Base-by-base conservation (phyloP, 2,797 vertebrate genomes). In the Microctenopoma stevenorrisi region DNA sequence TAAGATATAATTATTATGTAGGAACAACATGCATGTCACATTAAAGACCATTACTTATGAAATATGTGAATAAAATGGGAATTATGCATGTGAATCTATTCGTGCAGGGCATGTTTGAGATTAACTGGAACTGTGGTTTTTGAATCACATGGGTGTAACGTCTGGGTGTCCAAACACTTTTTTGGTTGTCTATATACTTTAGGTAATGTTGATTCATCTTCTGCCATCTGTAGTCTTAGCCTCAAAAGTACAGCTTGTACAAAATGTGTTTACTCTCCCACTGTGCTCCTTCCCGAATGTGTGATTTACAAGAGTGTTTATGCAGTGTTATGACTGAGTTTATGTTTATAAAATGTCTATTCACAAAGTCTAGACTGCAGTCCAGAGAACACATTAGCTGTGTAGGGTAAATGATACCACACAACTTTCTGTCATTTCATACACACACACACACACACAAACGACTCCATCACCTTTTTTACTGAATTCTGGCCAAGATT, bases 361-460 rank as follows among this genome's bases (percentile, higher is more conserved):
- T 48, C 53, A 58, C 28, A 33, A 30, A 57, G 72, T 72, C 73
- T 76, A 78, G 69, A 78, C 70, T 18, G 43, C 33, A 55, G 51
- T 28, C 43, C 40, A 56, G 35, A 65, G 60, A 64, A 60, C 56
- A 61, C 61, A 50, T 53, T 4, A 42, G 42, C 35, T 15, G 12
- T 37, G 47, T 26, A 47, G 16, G 60, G 55, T 65, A 37, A 81
- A 79, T 61, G 42, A 72, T 18, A 47, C 37, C 13, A 57, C 28
- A 62, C 57, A 46, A 44, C 55, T 74, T 61, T 56, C 43, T 3
- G 16, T 47, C 46, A 76, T 18, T 33, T 37, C 33, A 35, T 28
- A n/a, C 47, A 5, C 15, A 8, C 35, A 1, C 35, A 10, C 35
- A 8, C 35, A 8, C 15, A 2, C 8, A 8, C 35, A 37, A 2